phyloP scores from a whole-genome alignment of 1,140 invertebrate genomes.

The Heliothis virescens region DNA sequence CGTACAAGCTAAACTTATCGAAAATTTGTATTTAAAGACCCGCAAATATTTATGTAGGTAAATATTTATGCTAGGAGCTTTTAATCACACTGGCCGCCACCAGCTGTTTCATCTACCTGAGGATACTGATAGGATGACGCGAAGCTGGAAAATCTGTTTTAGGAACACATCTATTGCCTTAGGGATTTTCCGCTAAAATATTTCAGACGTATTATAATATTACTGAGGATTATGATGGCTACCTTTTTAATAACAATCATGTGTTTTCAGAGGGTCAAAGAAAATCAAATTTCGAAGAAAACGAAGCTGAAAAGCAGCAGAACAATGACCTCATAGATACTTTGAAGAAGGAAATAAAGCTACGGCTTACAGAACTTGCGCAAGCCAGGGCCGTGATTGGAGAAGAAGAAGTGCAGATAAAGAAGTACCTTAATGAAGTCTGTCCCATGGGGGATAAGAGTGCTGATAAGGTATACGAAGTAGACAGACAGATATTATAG shows the following conservation, averaged over 20 bases:
- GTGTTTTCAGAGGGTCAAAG: slow-evolving; percentile 91
- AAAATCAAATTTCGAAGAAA: slow-evolving; percentile 93
- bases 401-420: slow-evolving; percentile 77
- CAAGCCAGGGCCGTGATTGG: slow-evolving; percentile 86
- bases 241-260: neutral
- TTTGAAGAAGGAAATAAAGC: slow-evolving; percentile 91
- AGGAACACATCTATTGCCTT: too few species aligned
- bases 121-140: too few species aligned
- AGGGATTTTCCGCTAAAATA: too few species aligned
- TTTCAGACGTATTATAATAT: too few species aligned
- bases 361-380: slow-evolving; percentile 88
- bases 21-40: neutral
- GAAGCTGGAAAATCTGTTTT: too few species aligned
- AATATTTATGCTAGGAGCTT: neutral
- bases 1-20: slow-evolving; percentile 23
- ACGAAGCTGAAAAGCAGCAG: slow-evolving; percentile 90
- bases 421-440: slow-evolving; percentile 82
- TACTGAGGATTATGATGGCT: neutral
- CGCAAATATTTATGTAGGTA: neutral
- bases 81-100: too few species aligned
- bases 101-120: too few species aligned
- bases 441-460: slow-evolving; percentile 78
- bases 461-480: slow-evolving; percentile 73
- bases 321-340: slow-evolving; percentile 90
- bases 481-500: too few species aligned